These are phyloP conservation scores for Samia ricini DNA, from an alignment of 1,140 invertebrate genomes.

Conservation along the genomic window DNA sequence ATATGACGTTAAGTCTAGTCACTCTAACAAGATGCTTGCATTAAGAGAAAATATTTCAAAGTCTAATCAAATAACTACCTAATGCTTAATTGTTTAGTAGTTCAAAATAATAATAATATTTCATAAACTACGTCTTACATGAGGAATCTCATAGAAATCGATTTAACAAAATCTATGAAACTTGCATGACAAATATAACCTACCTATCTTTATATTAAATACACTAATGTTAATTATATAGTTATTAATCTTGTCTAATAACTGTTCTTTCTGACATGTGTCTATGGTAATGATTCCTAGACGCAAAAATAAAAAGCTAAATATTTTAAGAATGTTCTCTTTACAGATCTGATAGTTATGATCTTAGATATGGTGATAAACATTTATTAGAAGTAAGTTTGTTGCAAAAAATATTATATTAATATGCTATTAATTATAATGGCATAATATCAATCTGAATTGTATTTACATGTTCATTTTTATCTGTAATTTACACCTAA, in stretches of 20 bases:
- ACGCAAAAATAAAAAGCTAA: conserved; percentile 27
- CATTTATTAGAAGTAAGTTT: conserved; percentile 41
- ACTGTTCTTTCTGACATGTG: background rate
- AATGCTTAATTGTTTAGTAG: background rate
- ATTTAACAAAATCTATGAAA: conserved; percentile 7
- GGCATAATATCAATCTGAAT: conserved; percentile 4
- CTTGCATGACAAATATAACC: conserved; percentile 4
- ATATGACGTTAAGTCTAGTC: conserved; percentile 62
- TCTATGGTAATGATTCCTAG: background rate
- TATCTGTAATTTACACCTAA: background rate
- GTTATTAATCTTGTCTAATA: background rate
- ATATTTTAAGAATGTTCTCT: conserved; percentile 40
- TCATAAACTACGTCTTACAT: background rate
- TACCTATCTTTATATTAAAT: conserved; percentile 1
- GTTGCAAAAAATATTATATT: conserved; percentile 42
- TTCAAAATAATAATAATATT: background rate
- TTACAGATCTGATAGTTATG: conserved; percentile 36
- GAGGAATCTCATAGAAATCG: conserved; percentile 12
- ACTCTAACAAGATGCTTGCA: conserved; percentile 42
- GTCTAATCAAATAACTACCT: background rate
- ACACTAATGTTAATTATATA: background rate
- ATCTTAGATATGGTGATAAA: conserved; percentile 44
- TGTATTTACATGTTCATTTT: background rate
- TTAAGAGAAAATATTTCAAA: conserved; percentile 12
- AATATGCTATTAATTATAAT: conserved; percentile 28